Percentiles rank a stretch among this genome's conserved stretches.
Conservation (phyloP, 2,797 vertebrate species). For the Sitta carolinensis region DNA sequence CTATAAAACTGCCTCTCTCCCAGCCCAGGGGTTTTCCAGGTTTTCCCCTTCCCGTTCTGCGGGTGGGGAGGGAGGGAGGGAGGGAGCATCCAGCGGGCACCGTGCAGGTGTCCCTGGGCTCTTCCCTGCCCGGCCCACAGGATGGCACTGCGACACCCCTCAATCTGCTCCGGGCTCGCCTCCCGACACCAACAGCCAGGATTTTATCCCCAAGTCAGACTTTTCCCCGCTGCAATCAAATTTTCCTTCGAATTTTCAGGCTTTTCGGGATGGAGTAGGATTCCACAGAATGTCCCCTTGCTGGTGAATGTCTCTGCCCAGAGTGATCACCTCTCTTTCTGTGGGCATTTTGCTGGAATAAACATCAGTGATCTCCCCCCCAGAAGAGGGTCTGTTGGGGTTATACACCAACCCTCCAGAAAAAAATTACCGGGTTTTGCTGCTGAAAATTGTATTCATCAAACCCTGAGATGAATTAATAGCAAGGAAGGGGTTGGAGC, state of each 20-base stretch:
- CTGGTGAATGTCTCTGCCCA: background rate
- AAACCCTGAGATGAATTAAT: background rate
- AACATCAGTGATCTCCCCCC: background rate
- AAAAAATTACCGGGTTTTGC: background rate
- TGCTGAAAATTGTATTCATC: background rate
- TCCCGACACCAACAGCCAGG: background rate
- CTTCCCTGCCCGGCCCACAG: background rate
- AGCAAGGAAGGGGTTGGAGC: background rate
- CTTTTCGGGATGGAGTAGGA: background rate
- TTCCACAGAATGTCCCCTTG: background rate
- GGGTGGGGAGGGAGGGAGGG: background rate
- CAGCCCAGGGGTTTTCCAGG: background rate
- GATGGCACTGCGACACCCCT: slow-evolving; percentile 9
- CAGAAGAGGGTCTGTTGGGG: background rate
- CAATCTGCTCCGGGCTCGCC: background rate
- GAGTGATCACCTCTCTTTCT: background rate
- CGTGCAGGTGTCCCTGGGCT: background rate
- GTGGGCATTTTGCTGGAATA: background rate
- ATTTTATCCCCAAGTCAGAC: background rate
- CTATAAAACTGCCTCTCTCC: background rate
- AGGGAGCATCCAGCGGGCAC: fast-evolving
- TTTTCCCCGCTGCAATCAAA: background rate
- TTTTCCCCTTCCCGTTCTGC: background rate
- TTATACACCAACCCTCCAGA: background rate
- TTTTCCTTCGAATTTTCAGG: background rate